Evolutionary conservation across 2,888 invertebrate species (phyloP), one percentile per base, ranked within the genome.

Genomic region (Clanis bilineata): DNA sequence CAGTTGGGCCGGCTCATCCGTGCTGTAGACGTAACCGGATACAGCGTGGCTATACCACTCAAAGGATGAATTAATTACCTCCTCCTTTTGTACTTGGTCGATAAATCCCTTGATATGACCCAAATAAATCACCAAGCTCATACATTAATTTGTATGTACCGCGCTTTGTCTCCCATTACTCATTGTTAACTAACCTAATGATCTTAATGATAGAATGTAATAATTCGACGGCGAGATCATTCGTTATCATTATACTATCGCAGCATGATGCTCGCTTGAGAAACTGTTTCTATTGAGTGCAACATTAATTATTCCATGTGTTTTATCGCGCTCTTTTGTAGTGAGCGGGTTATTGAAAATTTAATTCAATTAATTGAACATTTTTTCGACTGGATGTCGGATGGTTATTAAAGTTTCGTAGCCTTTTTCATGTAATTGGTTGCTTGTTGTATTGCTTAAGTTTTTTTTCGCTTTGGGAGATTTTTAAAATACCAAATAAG

Each of bases 191-290:
- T 69, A 64, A 65, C 66, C 69, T 82, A 83, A 85, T 79, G 82
- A 82, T 79, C 75, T 80, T 75, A 79, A 81, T 80, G 81, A 82
- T 80, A 72, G 71, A 65, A 70, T 77, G 79, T 79, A 79, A 78
- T 79, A 72, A 76, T 79, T 74, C 64, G 65, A 72, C 72, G 66
- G 70, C 70, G 69, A 68, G 75, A 76, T 77, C 82, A 80, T 83
- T 68, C 67, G 74, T 82, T 77, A 84, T 77, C 76, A 75, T 77
- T 77, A 77, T 64, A 65, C 62, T 63, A 66, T 70, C 84, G 12
- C 85, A 86, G 83, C 84, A 69, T 83, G 84, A 73, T 77, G 74
- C 72, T 74, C 66, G 51, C 67, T 78, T 81, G 85, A 88, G 87
- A 76, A 83, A 87, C 84, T 71, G 80, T 75, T 62, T 41, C 67